Conservation (phyloP, 2,888 invertebrate genomes). For the Antheraea yamamai region DNA sequence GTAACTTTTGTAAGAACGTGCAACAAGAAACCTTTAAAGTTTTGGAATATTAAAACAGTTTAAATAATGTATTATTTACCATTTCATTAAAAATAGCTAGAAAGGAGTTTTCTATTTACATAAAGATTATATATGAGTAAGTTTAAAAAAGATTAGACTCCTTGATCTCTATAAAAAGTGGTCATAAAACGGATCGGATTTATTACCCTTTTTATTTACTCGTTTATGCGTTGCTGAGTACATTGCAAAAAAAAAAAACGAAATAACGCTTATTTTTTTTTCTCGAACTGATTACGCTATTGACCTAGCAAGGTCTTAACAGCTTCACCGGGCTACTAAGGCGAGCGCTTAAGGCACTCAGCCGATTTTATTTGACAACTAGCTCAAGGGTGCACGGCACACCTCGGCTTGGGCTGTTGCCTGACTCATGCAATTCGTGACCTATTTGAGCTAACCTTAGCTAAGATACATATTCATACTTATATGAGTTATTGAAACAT, state of each 20-base stretch:
- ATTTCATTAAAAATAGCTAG: background rate
- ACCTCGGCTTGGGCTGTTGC: no score
- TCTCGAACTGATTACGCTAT: no score
- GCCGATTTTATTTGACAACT: no score
- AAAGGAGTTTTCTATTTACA: background rate
- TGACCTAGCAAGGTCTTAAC: no score
- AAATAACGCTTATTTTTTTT: background rate
- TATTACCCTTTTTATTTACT: background rate
- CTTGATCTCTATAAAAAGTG: background rate
- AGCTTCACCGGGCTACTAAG: no score
- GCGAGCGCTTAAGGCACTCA: no score
- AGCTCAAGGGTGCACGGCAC: no score
- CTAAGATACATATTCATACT: no score
- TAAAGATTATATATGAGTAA: background rate
- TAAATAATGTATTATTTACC: background rate
- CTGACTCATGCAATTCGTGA: no score
- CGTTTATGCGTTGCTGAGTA: background rate
- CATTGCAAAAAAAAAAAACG: background rate
- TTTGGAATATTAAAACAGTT: background rate
- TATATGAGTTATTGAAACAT: no score
- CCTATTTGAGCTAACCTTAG: no score
- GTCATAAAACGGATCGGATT: background rate
- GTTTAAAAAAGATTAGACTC: background rate
- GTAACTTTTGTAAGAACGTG: constrained; percentile 37
- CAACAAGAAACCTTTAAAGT: background rate